Evolutionary conservation across 2,113 vertebrate genomes (phyloP).

Genomic region (Alaudala cheleensis): DNA sequence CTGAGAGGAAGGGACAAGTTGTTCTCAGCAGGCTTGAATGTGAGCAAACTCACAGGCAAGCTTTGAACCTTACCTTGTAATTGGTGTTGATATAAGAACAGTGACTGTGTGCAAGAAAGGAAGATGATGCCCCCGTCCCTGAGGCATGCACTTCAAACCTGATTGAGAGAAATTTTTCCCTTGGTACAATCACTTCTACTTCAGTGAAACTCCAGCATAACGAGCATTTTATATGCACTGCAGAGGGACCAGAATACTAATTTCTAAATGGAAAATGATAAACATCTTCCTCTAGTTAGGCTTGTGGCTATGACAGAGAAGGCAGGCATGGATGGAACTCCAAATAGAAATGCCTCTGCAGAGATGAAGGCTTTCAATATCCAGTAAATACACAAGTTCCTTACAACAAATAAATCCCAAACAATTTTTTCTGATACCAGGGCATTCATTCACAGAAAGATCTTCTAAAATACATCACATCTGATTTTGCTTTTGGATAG

Average conservation of each 20-base stretch:
- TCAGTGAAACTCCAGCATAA: conserved; percentile 31
- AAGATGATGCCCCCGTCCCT: not conserved
- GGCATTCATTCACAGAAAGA: not conserved
- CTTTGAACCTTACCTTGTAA: conserved; percentile 22
- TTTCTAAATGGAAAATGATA: conserved; percentile 38
- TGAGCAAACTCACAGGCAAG: conserved; percentile 2
- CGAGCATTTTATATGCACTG: conserved; percentile 3
- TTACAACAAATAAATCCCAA: not conserved
- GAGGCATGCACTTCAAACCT: conserved; percentile 44
- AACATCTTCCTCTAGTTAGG: conserved; percentile 37
- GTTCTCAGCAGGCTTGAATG: conserved; percentile 19
- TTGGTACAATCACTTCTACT: conserved; percentile 35
- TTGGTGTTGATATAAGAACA: conserved; percentile 51
- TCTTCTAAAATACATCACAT: not conserved
- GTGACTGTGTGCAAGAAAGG: conserved; percentile 22
- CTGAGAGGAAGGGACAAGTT: not conserved
- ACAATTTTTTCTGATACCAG: not conserved
- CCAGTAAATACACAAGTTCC: not conserved
- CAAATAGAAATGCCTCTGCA: conserved; percentile 4
- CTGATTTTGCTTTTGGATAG: not conserved
- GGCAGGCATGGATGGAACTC: not conserved
- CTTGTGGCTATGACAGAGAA: not conserved
- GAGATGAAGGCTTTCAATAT: not conserved
- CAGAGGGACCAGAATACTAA: conserved; percentile 43
- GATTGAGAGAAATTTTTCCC: conserved; percentile 36